Evolutionary conservation across 2,797 vertebrate species (phyloP).

Genomic region (Pseudotriccus pelzelni): DNA sequence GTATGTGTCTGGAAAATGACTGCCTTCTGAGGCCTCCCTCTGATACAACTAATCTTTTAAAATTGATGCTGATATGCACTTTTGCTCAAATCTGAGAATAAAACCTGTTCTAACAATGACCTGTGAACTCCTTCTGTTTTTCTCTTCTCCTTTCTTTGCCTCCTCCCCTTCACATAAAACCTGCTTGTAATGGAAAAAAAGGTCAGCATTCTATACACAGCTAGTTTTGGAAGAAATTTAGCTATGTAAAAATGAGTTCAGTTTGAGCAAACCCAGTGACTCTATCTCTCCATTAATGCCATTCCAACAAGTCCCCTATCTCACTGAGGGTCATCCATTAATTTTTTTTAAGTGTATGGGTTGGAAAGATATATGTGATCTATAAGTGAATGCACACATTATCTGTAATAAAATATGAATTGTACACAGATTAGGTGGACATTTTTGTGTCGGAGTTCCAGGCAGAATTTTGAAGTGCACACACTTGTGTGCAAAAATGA

Average conservation of each 20-base stretch:
- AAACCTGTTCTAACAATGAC: background rate
- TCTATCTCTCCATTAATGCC: background rate
- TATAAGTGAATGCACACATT: background rate
- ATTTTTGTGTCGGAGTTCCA: background rate
- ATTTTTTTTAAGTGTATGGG: background rate
- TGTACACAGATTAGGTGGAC: background rate
- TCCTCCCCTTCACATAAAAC: background rate
- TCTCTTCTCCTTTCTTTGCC: background rate
- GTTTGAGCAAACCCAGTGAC: background rate
- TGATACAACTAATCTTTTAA: constrained; percentile 34
- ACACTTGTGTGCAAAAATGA: background rate
- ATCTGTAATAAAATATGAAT: background rate
- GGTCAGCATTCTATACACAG: background rate
- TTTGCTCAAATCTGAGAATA: background rate
- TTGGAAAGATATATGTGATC: background rate
- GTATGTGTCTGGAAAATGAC: background rate
- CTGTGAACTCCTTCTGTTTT: background rate
- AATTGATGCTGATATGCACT: constrained; percentile 8
- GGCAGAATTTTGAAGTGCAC: background rate
- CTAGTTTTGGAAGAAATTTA: background rate
- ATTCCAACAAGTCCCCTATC: background rate
- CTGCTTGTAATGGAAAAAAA: background rate
- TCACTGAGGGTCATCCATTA: background rate
- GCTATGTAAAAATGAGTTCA: background rate
- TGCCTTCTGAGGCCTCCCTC: constrained; percentile 5